These are phyloP conservation scores for Mellilla xanthometata DNA, from an alignment of 2,888 invertebrate species.

Conservation along the genomic window DNA sequence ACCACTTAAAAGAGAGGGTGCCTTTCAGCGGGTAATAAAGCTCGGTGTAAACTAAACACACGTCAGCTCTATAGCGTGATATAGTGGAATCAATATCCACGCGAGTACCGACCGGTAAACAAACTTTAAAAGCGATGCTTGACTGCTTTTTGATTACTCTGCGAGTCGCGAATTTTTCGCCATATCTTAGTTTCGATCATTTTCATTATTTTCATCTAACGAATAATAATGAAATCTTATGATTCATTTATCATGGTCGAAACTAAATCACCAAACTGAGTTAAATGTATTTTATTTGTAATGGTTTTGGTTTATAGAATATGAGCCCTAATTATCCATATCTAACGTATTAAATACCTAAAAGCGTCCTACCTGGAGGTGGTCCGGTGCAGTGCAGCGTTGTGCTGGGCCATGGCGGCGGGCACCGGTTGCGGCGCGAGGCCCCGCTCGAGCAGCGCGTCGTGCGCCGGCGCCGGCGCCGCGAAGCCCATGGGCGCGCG, in stretches of 20 bases:
- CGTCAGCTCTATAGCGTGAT: conserved; percentile 9
- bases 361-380: conserved; percentile 87
- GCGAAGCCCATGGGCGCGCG: conserved; percentile 81
- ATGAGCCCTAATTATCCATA: too few relatives aligned
- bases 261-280: too few relatives aligned
- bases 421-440: conserved; percentile 46
- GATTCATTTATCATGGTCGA: too few relatives aligned
- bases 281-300: too few relatives aligned
- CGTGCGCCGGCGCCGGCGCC: conserved; percentile 81
- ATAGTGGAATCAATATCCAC: conserved; percentile 15
- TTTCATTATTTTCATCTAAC: too few relatives aligned
- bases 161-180: too few relatives aligned
- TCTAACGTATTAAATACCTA: too few relatives aligned
- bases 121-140: conserved; percentile 9
- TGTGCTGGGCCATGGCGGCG: conserved; percentile 43
- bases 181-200: too few relatives aligned
- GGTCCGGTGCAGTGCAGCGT: conserved; percentile 85
- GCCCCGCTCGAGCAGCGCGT: conserved; percentile 82
- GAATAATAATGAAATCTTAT: too few relatives aligned
- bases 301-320: too few relatives aligned
- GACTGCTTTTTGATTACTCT: not conserved
- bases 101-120: conserved; percentile 6
- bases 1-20: conserved; percentile 9
- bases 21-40: conserved; percentile 16
- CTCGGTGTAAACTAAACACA: conserved; percentile 15